Base-by-base conservation (phyloP, 64 coral and sea anemone genomes). In the Porites australiensis region DNA sequence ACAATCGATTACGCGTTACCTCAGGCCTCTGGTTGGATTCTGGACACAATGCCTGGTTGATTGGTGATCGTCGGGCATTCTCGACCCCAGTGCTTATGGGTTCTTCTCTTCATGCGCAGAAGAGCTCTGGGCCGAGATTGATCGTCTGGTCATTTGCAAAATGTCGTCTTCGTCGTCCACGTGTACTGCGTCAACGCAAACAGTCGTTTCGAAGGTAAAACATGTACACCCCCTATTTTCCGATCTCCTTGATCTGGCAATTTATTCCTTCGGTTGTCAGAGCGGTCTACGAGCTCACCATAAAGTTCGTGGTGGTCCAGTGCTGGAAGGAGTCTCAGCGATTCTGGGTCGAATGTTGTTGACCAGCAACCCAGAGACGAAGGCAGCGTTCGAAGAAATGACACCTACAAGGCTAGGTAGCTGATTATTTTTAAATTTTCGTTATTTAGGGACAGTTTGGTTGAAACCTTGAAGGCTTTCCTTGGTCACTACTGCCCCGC, bases 301-400 rank as follows among this genome's bases (percentile, higher is more conserved):
- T 45, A 91, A 91, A 62, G 22, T 91, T 72, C 65, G 89, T 21
- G 89, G 89, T 44, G 70, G 75, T 62, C 89, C 90, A 8, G 90
- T 92, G 10, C 21, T 92, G 14, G 79, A 83, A 76, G 80, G 90
- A 59, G 90, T 92, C 6, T 64, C 63, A 45, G 81, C 80, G 8
- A 46, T 92, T 18, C 74, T 92, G 75, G 90, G 90, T 13, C 27
- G 58, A 16, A 77, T 83, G 65, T 15, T 91, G 3, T 44, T 50
- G 9, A 79, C 52, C 13, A 67, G 77, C 11, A 91, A 69, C 69
- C 2, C 50, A 15, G 78, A 54, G 57, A 83, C 64, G 15, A 48
- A 54, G 27, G 19, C 69, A 60, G 52, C 27, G 15, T 91, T 73
- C 12, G 69, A 91, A 72, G 59, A 76, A 77, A 27, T 78, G 59